Conservation (phyloP, 2,113 vertebrate genomes). For the Chaetura pelagica region DNA sequence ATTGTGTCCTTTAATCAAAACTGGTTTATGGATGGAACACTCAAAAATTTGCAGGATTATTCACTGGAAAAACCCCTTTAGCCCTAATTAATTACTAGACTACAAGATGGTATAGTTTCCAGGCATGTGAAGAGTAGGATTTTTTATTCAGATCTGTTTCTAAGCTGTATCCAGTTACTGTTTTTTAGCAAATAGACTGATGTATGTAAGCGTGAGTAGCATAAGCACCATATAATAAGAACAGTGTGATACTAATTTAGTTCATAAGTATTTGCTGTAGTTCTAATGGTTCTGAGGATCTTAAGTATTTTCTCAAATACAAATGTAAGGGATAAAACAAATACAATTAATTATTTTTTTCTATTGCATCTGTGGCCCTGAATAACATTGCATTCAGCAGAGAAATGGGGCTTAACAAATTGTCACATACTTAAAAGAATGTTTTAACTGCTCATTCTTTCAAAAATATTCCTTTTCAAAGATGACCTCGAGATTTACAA, state of each 20-base stretch:
- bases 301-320: not conserved
- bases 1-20: not conserved
- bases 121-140: not conserved
- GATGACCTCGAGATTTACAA: conserved; percentile 6
- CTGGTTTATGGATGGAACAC: conserved; percentile 4
- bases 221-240: not conserved
- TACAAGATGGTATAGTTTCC: not conserved
- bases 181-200: not conserved
- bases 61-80: not conserved
- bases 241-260: too few relatives aligned
- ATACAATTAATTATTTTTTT: not conserved
- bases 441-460: not conserved
- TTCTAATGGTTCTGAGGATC: not conserved
- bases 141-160: not conserved
- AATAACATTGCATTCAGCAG: not conserved
- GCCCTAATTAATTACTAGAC: not conserved
- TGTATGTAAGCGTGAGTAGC: not conserved
- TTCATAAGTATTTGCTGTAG: not conserved
- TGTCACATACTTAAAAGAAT: not conserved
- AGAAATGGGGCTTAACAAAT: not conserved
- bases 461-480: not conserved
- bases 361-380: not conserved
- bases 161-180: not conserved
- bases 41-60: not conserved
- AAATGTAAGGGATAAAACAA: not conserved